Evolutionary conservation across 1,140 invertebrate species (phyloP), one percentile per base, ranked within the genome.

Genomic region (Parapsyche elsis): DNA sequence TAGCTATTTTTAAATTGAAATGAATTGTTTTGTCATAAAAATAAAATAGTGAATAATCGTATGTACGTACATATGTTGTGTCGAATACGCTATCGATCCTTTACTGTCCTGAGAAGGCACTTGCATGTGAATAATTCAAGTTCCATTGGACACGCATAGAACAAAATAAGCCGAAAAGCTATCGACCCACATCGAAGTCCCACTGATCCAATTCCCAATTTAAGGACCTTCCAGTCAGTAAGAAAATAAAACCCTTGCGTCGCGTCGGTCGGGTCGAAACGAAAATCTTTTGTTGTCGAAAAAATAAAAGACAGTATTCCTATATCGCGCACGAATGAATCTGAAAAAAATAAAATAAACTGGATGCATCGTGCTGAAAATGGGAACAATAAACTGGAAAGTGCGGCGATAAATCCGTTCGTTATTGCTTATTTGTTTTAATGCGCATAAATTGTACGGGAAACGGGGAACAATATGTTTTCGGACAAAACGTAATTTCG

Each of bases 181-280:
- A 67, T 67, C 64, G 64, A 67, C 64, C 64, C 64, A 67, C 24
- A 14, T 23, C 10, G 21, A 67, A 67, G 24, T 23, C 12, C 10
- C 23, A 24, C 64, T 67, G 64, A 67, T 67, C 64, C 64, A 67
- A 67, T 67, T 67, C 64, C 64, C 64, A 67, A 67, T 67, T 67
- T 67, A 67, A 67, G 64, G 64, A 26, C 64, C 24, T 67, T 67
- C 23, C 23, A 67, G 12, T 30, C 19, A n/a, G 10, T 23, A 24
- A 30, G 23, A 26, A 24, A 67, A 67, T 67, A 67, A 67, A 67
- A 67, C 23, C 49, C 49, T 53, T 16, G 12, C 49, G 49, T 53
- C 24, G 64, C 21, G 16, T 24, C 5, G 64, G 49, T 53, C 24
- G 64, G 64, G 4, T 24, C 24, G 64, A 26, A 26, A 30, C 24